These are phyloP conservation scores for Rousettus madagascariensis DNA, from an alignment of 2,797 vertebrate species.

Conservation along the genomic window DNA sequence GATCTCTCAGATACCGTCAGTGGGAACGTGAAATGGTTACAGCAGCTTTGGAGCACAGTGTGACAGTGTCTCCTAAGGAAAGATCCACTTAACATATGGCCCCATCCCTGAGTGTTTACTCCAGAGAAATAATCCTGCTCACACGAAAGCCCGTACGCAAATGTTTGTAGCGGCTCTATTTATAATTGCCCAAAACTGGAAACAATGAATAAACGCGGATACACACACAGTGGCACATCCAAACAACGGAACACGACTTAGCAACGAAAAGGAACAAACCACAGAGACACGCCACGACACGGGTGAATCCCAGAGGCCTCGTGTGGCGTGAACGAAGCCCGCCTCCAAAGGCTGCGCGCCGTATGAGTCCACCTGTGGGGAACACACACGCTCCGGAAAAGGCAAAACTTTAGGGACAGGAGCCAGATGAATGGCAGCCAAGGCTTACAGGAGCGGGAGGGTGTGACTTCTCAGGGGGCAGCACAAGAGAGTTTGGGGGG, in stretches of 20 bases:
- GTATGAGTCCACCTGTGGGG: background rate
- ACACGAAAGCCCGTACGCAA: background rate
- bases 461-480: background rate
- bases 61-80: background rate
- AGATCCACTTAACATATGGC: background rate
- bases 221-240: background rate
- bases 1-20: background rate
- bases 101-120: background rate
- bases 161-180: background rate
- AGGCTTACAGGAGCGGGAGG: background rate
- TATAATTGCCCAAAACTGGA: no score
- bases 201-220: background rate
- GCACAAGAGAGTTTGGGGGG: background rate
- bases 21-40: background rate
- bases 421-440: background rate
- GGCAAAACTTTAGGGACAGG: background rate
- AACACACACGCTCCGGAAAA: background rate
- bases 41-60: background rate
- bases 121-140: background rate
- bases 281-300: rapidly evolving
- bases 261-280: background rate
- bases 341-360: background rate
- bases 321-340: background rate
- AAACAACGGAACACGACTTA: background rate
- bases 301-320: background rate